Evolutionary conservation across 1,140 invertebrate genomes (phyloP), one percentile per base, ranked within the genome.

Genomic region (Aphaenogaster floridana): DNA sequence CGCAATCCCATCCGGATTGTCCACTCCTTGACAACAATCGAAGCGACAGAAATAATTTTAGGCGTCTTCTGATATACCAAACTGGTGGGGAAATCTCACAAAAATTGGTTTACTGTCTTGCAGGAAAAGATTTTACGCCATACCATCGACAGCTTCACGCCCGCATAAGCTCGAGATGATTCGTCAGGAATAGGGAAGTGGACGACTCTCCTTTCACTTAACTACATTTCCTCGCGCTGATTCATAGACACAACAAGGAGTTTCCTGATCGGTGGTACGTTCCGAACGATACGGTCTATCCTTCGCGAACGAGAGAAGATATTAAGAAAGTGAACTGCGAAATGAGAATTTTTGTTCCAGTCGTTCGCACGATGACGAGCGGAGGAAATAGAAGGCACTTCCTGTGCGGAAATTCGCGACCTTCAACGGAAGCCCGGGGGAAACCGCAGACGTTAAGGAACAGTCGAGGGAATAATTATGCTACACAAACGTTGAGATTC

Each of bases 401-500:
- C 88, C 88, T 61, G 89, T 36, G 42, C 89, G 89, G 86, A 90
- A 90, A 90, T 90, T 88, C 74, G 52, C 64, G 39, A 77, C 36
- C 78, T 71, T 63, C 68, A 42, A 36, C 86, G 85, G 89, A 90
- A 88, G 76, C 52, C 48, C 11, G 89, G 85, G 88, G 88, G 79
- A 88, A 74, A 90, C 86, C 68, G 42, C 86, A 39, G 59, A 45
- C 39, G 48, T 79, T 68, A 11, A 64, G 21, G 15, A 63, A 81
- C 48, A 74, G 74, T 52, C 64, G 68, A 21, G 21, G 11, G 11
- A 68, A 61, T 39, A 76, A 69, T 72, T 88, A 64, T 45, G n/a
- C 5, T 11, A 2, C n/a, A 28, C 17, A 11, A 42, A 36, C 17
- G 77, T 78, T 42, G 52, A 28, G 4, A 59, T 36, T 48, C 13